Percentiles rank a stretch among this genome's conserved stretches.
Evolutionary conservation across 2,113 vertebrate species (phyloP).

Genomic region (Triplophysa rosa): DNA sequence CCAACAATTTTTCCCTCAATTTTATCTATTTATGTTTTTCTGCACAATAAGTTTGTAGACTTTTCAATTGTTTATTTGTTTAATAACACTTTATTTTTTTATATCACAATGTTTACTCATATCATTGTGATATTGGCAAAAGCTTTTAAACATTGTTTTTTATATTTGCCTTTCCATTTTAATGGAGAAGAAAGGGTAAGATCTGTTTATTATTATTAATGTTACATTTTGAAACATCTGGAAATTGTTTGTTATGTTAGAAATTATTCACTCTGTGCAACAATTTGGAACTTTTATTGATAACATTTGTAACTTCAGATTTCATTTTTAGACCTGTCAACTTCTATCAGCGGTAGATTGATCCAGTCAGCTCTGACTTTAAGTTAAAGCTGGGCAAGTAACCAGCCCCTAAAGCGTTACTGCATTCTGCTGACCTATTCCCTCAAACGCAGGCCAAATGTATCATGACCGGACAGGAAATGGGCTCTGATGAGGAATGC

Average conservation of each 20-base stretch:
- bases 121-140: neutral
- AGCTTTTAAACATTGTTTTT: too few relatives aligned
- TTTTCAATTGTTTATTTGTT: too few relatives aligned
- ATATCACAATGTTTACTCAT: neutral
- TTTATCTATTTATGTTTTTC: neutral
- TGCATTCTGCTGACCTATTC: slow-evolving; percentile 48
- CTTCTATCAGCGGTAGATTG: slow-evolving; percentile 48
- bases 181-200: neutral
- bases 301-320: slow-evolving; percentile 12
- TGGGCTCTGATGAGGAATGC: slow-evolving; percentile 73
- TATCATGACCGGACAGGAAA: slow-evolving; percentile 68
- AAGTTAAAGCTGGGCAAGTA: slow-evolving; percentile 42
- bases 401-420: slow-evolving; percentile 46
- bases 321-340: slow-evolving; percentile 36
- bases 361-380: slow-evolving; percentile 51
- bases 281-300: slow-evolving; percentile 14
- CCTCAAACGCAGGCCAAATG: slow-evolving; percentile 49
- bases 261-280: slow-evolving; percentile 15
- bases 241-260: slow-evolving; percentile 3
- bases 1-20: neutral
- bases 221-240: slow-evolving; percentile 15
- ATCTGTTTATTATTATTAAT: neutral
- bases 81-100: neutral
- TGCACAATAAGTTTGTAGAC: too few relatives aligned
- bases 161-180: neutral